These are phyloP conservation scores for Tiliqua scincoides DNA, from an alignment of 2,113 vertebrate genomes.

Conservation along the genomic window DNA sequence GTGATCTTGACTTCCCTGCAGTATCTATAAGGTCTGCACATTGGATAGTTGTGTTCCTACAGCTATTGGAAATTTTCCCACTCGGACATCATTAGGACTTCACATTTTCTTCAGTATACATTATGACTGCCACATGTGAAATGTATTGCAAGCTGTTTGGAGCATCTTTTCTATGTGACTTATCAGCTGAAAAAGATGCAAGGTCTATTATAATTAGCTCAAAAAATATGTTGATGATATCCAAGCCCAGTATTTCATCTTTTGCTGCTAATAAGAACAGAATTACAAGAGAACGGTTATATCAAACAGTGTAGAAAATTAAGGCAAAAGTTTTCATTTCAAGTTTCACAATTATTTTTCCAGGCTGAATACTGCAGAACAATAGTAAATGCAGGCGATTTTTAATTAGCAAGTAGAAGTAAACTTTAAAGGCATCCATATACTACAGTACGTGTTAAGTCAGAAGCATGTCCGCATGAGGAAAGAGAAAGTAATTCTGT, in stretches of 20 bases:
- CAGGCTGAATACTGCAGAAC: background rate
- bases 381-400: background rate
- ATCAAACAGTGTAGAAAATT: background rate
- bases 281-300: background rate
- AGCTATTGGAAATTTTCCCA: constrained; percentile 68
- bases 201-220: background rate
- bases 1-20: constrained; percentile 68
- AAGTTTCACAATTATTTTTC: background rate
- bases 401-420: background rate
- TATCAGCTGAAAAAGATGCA: constrained; percentile 81
- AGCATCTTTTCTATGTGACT: constrained; percentile 98
- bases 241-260: background rate
- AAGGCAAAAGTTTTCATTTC: background rate
- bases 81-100: constrained; percentile 60
- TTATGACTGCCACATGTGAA: constrained; percentile 94
- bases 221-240: background rate
- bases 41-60: constrained; percentile 72
- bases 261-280: background rate
- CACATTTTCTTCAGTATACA: constrained; percentile 97
- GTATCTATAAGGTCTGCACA: constrained; percentile 64
- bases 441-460: background rate
- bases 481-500: background rate
- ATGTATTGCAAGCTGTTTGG: constrained; percentile 94
- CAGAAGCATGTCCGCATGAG: background rate
- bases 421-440: background rate